phyloP scores from a whole-genome alignment of 2,888 invertebrate genomes.

The Petrophora chlorosata region DNA sequence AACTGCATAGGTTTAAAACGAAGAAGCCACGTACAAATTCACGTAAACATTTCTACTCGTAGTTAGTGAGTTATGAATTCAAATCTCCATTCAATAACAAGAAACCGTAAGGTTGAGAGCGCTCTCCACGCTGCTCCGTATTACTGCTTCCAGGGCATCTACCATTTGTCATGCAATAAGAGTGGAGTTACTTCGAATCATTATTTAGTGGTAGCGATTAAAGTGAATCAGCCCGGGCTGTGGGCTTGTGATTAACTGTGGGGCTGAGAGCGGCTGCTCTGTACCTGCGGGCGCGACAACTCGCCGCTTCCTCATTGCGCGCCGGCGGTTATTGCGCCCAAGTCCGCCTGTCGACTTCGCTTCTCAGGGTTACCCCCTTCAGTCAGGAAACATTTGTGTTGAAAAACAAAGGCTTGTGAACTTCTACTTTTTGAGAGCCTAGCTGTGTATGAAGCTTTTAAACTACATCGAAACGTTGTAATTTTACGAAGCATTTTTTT shows the following conservation, averaged over 20 bases:
- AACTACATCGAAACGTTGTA: too few relatives aligned
- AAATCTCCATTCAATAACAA: slow-evolving; percentile 6
- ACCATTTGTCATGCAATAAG: slow-evolving; percentile 47
- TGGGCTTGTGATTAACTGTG: slow-evolving; percentile 53
- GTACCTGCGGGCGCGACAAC: slow-evolving; percentile 62
- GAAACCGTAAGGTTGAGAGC: slow-evolving; percentile 4
- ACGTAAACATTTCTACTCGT: too few relatives aligned
- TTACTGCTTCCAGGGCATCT: slow-evolving; percentile 26
- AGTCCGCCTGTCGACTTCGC: slow-evolving; percentile 12
- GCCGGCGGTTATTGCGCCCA: slow-evolving; percentile 54
- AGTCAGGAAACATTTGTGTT: background rate
- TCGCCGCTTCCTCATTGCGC: slow-evolving; percentile 69
- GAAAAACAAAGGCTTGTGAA: too few relatives aligned
- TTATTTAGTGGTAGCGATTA: slow-evolving; percentile 53
- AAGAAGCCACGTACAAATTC: too few relatives aligned
- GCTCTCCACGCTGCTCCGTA: background rate
- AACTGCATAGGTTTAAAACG: too few relatives aligned
- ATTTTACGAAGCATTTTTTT: too few relatives aligned
- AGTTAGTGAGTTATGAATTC: too few relatives aligned
- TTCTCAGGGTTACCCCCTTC: slow-evolving; percentile 22
- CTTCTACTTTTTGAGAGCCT: too few relatives aligned
- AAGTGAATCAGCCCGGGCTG: slow-evolving; percentile 52
- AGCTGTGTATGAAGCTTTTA: too few relatives aligned
- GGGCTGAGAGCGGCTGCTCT: slow-evolving; percentile 37
- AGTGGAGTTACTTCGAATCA: slow-evolving; percentile 49